A percentile compares a stretch with the other conserved stretches of the same genome.
These are phyloP conservation scores for Phortica variegata DNA, from an alignment of 1,140 invertebrate species.

Conservation along the genomic window DNA sequence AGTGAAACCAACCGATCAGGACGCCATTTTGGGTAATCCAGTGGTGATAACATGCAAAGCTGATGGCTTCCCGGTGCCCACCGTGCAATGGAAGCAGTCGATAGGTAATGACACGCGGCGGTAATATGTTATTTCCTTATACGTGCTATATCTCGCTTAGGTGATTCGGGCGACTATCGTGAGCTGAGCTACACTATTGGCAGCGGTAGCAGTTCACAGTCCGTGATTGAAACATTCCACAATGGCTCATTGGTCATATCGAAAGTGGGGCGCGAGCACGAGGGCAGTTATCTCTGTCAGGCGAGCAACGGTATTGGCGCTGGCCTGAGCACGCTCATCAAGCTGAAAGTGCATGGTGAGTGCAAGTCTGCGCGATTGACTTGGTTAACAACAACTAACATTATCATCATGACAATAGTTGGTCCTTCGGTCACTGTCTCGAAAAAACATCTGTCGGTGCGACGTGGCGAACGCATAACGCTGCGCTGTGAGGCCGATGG, in stretches of 20 bases:
- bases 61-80: constrained; percentile 74
- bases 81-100: constrained; percentile 70
- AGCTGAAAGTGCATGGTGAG: constrained; percentile 73
- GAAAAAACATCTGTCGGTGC: constrained; percentile 63
- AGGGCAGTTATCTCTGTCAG: constrained; percentile 79
- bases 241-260: constrained; percentile 62
- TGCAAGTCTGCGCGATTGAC: too few relatives aligned
- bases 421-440: constrained; percentile 40
- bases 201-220: constrained; percentile 27
- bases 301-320: constrained; percentile 75
- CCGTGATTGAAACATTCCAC: constrained; percentile 42
- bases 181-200: constrained; percentile 58
- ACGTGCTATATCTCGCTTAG: too few relatives aligned
- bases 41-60: constrained; percentile 73
- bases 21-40: constrained; percentile 69
- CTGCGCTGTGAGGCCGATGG: constrained; percentile 80
- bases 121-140: too few relatives aligned
- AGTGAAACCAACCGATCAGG: constrained; percentile 73
- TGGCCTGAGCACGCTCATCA: constrained; percentile 72
- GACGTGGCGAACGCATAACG: constrained; percentile 66
- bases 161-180: constrained; percentile 63
- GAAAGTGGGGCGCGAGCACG: constrained; percentile 65
- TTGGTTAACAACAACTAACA: too few relatives aligned
- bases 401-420: too few relatives aligned
- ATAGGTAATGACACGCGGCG: too few relatives aligned